Evolutionary conservation across 2,888 invertebrate species (phyloP).

Genomic region (Molorchus minor): DNA sequence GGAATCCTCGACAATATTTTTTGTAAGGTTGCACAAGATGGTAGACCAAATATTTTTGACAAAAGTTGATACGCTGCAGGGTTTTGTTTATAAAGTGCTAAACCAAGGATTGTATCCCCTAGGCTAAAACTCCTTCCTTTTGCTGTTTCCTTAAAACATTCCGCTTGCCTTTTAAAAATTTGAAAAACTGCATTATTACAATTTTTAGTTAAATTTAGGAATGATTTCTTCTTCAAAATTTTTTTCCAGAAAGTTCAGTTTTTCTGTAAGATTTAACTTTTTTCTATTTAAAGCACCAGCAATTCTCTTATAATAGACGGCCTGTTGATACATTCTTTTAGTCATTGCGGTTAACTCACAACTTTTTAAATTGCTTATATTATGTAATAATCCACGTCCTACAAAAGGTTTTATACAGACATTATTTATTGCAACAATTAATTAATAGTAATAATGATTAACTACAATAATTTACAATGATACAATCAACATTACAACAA

Average conservation of each 20-base stretch:
- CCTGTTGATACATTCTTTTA: neutral
- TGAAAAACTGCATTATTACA: neutral
- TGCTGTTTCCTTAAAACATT: conserved; percentile 18
- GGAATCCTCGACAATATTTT: conserved; percentile 16
- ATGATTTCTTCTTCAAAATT: neutral
- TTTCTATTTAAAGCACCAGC: neutral
- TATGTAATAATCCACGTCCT: too few relatives aligned
- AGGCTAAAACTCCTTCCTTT: conserved; percentile 25
- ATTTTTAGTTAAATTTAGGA: neutral
- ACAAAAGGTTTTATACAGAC: too few relatives aligned
- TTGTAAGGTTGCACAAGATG: conserved; percentile 30
- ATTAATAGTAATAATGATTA: too few relatives aligned
- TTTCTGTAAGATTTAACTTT: neutral
- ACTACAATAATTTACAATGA: too few relatives aligned
- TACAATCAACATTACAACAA: too few relatives aligned
- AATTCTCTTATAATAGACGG: neutral
- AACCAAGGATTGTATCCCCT: conserved; percentile 35
- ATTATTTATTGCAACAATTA: too few relatives aligned
- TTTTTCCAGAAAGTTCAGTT: neutral
- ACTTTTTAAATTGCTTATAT: too few relatives aligned
- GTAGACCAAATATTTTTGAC: conserved; percentile 32
- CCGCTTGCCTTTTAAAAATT: neutral
- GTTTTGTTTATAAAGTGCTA: conserved; percentile 34
- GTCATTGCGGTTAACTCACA: too few relatives aligned
- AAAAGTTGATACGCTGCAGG: conserved; percentile 29